phyloP scores from a whole-genome alignment of 2,797 vertebrate species.

The Pampus argenteus region DNA sequence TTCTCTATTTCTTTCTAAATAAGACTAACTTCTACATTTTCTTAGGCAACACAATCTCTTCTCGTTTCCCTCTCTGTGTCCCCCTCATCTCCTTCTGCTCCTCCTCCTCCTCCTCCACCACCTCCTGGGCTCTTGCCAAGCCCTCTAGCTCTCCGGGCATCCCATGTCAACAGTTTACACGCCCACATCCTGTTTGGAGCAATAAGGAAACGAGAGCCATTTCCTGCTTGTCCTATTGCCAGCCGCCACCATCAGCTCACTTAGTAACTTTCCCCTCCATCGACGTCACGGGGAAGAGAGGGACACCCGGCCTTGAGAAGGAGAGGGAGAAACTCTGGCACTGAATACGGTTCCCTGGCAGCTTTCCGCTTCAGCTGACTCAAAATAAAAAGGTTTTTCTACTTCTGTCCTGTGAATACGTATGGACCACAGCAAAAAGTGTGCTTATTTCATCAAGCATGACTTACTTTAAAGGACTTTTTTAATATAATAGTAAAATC shows the following conservation, averaged over 20 bases:
- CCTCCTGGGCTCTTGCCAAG: conserved; percentile 76
- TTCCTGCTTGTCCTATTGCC: conserved; percentile 83
- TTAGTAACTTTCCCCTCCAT: conserved; percentile 51
- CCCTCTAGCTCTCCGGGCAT: conserved; percentile 77
- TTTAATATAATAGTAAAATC: not conserved
- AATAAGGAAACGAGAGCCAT: conserved; percentile 86
- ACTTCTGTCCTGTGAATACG: conserved; percentile 22
- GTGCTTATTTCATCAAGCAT: not conserved
- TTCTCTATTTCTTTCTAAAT: conserved; percentile 13
- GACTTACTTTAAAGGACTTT: not conserved
- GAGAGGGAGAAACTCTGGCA: conserved; percentile 31
- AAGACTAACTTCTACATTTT: conserved; percentile 11
- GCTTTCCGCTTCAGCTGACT: conserved; percentile 34
- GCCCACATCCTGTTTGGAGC: conserved; percentile 88
- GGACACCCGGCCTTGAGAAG: conserved; percentile 41
- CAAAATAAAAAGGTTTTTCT: conserved; percentile 14
- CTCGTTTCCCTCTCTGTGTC: conserved; percentile 22
- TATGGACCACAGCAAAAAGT: not conserved
- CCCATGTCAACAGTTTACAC: conserved; percentile 88
- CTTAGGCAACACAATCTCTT: conserved; percentile 46
- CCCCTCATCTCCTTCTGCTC: conserved; percentile 25
- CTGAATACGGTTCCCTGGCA: conserved; percentile 36
- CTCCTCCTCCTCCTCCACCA: conserved; percentile 27
- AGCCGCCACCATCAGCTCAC: conserved; percentile 68
- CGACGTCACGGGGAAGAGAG: conserved; percentile 36